Evolutionary conservation across 2,113 vertebrate genomes (phyloP).

Genomic region (Canis aureus): DNA sequence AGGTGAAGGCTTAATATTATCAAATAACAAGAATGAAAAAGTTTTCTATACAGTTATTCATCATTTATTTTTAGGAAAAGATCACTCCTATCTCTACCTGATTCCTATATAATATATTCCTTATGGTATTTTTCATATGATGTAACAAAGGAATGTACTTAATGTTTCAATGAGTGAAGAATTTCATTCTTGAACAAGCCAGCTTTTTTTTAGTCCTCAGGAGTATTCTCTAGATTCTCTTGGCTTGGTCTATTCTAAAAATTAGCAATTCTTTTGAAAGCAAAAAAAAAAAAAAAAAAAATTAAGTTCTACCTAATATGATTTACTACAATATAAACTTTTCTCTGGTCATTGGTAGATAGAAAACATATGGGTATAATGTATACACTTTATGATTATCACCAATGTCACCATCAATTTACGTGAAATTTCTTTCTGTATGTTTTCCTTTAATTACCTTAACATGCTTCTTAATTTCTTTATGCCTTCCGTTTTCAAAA

Average conservation of each 20-base stretch:
- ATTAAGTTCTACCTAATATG: not conserved
- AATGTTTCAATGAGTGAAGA: constrained; percentile 9
- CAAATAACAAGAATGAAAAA: not conserved
- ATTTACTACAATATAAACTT: constrained; percentile 41
- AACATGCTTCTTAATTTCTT: constrained; percentile 59
- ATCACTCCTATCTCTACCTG: not conserved
- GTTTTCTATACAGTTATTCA: not conserved
- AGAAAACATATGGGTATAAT: not conserved
- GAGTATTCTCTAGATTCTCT: constrained; percentile 27
- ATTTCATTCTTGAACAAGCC: constrained; percentile 24
- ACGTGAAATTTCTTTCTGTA: not conserved
- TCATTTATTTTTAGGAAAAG: not conserved
- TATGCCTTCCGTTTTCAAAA: constrained; percentile 18
- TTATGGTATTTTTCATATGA: not conserved
- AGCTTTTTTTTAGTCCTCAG: not conserved
- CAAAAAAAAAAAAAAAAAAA: not conserved
- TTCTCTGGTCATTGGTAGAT: not conserved
- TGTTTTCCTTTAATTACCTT: constrained; percentile 39
- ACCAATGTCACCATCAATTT: not conserved
- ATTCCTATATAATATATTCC: not conserved
- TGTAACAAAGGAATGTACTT: constrained; percentile 7
- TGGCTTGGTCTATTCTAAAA: not conserved
- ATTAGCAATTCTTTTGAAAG: constrained; percentile 57
- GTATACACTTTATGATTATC: not conserved
- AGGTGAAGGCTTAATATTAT: not conserved